Conservation (phyloP, 2,888 invertebrate species). For the Coleophora deauratella region DNA sequence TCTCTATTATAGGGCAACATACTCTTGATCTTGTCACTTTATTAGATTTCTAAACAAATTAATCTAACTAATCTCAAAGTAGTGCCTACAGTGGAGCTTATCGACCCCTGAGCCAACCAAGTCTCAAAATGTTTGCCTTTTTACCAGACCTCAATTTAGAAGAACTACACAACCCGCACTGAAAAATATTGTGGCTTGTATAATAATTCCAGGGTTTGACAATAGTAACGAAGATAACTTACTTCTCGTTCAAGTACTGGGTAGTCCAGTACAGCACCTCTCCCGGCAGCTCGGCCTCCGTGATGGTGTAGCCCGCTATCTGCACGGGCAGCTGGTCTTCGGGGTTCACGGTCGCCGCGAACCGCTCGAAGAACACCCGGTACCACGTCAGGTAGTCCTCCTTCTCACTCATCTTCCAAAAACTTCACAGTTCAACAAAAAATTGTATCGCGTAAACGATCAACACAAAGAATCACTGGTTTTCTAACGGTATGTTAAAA, state of each 20-base stretch:
- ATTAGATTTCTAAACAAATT: no score
- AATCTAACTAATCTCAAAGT: no score
- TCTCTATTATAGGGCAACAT: no score
- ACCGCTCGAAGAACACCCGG: conserved; percentile 81
- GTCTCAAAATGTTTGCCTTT: no score
- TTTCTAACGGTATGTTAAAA: background rate
- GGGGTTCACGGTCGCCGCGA: conserved; percentile 79
- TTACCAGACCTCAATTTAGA: no score
- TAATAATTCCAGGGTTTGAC: no score
- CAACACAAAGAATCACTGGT: conserved; percentile 25
- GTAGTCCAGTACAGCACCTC: conserved; percentile 84
- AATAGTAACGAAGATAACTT: conserved; percentile 41
- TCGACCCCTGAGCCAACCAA: no score
- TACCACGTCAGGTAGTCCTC: conserved; percentile 81
- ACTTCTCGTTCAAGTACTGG: conserved; percentile 85
- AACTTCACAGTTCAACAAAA: conserved; percentile 16
- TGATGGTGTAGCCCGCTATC: conserved; percentile 79
- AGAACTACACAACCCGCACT: no score
- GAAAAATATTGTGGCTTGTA: no score
- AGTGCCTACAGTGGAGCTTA: no score
- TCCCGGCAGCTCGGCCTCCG: conserved; percentile 80
- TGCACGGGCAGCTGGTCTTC: conserved; percentile 84
- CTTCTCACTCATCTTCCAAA: conserved; percentile 66
- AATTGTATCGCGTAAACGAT: conserved; percentile 34
- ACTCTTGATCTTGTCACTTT: no score